Conservation (phyloP, 2,797 vertebrate species). For the Falco berigora region DNA sequence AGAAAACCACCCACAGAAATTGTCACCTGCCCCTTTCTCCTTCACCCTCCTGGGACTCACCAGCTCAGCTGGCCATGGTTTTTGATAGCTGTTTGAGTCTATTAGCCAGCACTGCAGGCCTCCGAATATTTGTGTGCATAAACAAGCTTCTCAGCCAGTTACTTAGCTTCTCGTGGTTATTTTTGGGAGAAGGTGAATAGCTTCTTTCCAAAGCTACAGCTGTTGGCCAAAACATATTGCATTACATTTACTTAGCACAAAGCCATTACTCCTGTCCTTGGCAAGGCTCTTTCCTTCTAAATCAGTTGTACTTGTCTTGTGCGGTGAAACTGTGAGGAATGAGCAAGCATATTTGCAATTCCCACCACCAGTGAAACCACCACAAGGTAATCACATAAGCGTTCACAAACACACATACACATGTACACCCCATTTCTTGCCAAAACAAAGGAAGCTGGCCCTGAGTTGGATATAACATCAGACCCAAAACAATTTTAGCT, state of each 20-base stretch:
- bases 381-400: not conserved
- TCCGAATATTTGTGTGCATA: not conserved
- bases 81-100: not conserved
- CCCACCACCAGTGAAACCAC: not conserved
- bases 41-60: not conserved
- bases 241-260: constrained; percentile 40
- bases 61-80: not conserved
- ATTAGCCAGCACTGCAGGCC: not conserved
- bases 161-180: not conserved
- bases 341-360: constrained; percentile 6
- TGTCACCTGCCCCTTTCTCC: not conserved
- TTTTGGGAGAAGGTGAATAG: not conserved
- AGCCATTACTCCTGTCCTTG: constrained; percentile 31
- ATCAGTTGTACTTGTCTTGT: constrained; percentile 23
- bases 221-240: not conserved
- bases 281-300: constrained; percentile 11
- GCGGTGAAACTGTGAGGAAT: not conserved
- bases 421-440: not conserved
- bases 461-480: not conserved
- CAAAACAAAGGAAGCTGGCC: constrained; percentile 5
- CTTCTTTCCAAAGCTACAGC: constrained; percentile 21
- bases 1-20: not conserved
- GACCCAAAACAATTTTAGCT: not conserved
- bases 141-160: not conserved
- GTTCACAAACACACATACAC: not conserved